Conservation (phyloP, 2,888 invertebrate genomes). For the Eudasyphora cyanicolor region DNA sequence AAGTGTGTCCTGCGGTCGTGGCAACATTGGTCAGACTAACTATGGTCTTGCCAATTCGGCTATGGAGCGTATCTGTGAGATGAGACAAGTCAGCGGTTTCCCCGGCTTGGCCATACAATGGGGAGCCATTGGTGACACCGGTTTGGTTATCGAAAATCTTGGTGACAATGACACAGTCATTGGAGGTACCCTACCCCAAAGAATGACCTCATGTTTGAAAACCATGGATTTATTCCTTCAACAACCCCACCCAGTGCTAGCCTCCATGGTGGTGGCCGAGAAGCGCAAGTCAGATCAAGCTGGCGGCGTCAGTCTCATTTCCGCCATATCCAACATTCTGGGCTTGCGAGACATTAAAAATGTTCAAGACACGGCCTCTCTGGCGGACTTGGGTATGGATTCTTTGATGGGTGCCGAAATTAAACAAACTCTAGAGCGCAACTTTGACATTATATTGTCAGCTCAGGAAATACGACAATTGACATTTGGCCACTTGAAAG, state of each 20-base stretch:
- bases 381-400: slow-evolving; percentile 98
- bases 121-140: slow-evolving; percentile 99
- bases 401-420: slow-evolving; percentile 99
- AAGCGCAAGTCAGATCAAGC: slow-evolving; percentile 84
- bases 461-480: slow-evolving; percentile 94
- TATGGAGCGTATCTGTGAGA: slow-evolving; percentile 97
- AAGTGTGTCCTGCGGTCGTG: slow-evolving; percentile 97
- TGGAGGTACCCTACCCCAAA: slow-evolving; percentile 97
- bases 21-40: slow-evolving; percentile 97
- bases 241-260: slow-evolving; percentile 90
- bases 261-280: slow-evolving; percentile 93
- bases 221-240: slow-evolving; percentile 95
- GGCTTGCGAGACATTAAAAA: slow-evolving; percentile 93
- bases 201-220: slow-evolving; percentile 94
- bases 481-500: slow-evolving; percentile 88
- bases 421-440: slow-evolving; percentile 95
- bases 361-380: slow-evolving; percentile 87
- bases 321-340: slow-evolving; percentile 93
- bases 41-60: slow-evolving; percentile 98
- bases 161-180: slow-evolving; percentile 94
- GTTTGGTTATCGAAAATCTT: slow-evolving; percentile 93
- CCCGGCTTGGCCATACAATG: slow-evolving; percentile 97
- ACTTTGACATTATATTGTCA: slow-evolving; percentile 93
- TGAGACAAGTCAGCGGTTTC: slow-evolving; percentile 89
- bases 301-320: slow-evolving; percentile 85